These are phyloP conservation scores for Hirundo rustica DNA, from an alignment of 2,797 vertebrate genomes.

Conservation along the genomic window DNA sequence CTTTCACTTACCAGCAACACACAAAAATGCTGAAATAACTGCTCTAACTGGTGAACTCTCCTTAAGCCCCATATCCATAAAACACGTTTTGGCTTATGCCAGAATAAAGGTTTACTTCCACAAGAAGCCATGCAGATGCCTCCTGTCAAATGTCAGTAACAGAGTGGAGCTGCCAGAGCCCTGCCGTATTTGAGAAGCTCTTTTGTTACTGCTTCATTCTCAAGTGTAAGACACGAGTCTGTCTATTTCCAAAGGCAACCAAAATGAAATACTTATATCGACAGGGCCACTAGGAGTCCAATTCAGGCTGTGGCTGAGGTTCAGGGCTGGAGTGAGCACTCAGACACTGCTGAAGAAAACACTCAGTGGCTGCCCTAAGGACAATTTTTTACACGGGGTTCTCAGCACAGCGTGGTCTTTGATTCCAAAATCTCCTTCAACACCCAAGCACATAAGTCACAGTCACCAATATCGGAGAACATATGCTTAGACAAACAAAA, in stretches of 20 bases:
- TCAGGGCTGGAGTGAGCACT: background rate
- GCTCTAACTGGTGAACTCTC: background rate
- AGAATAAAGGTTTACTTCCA: background rate
- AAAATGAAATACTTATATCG: background rate
- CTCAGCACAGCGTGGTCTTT: background rate
- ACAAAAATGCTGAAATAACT: background rate
- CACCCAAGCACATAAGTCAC: background rate
- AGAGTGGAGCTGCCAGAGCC: background rate
- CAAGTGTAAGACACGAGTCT: background rate
- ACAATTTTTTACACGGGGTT: background rate
- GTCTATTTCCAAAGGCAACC: background rate
- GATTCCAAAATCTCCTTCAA: background rate
- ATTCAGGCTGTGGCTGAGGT: background rate
- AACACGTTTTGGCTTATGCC: background rate
- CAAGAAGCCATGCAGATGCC: background rate
- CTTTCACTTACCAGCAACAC: background rate
- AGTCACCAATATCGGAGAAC: fast-evolving
- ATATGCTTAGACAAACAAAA: background rate
- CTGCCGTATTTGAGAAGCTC: background rate
- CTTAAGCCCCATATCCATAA: background rate
- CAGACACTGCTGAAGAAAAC: background rate
- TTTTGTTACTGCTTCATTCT: background rate
- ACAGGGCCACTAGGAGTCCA: background rate
- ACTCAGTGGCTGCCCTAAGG: background rate
- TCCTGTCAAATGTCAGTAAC: background rate